Conservation (phyloP, 2,888 invertebrate genomes). For the Drosophila picticornis region DNA sequence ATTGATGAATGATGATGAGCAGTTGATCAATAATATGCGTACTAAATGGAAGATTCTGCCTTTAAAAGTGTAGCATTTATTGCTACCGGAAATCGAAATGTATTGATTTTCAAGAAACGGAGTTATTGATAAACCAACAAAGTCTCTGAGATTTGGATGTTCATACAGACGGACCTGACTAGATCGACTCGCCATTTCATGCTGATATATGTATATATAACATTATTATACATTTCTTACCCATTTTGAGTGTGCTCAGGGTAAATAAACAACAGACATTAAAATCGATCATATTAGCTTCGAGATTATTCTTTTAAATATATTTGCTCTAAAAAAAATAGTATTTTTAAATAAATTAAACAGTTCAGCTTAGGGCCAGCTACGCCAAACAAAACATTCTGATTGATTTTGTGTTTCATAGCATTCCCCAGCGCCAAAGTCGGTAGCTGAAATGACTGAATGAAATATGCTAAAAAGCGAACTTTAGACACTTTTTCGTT, state of each 20-base stretch:
- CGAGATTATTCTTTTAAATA: not conserved
- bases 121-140: no score
- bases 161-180: not conserved
- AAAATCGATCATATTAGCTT: no score
- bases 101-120: no score
- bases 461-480: conserved; percentile 62
- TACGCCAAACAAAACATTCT: not conserved
- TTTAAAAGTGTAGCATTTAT: no score
- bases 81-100: no score
- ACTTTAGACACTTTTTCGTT: conserved; percentile 43
- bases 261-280: not conserved
- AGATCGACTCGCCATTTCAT: not conserved
- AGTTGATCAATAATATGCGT: no score
- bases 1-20: no score
- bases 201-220: not conserved
- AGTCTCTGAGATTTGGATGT: not conserved
- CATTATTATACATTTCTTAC: not conserved
- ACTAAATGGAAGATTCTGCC: no score
- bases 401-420: conserved; percentile 3
- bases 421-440: conserved; percentile 9
- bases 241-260: not conserved
- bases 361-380: not conserved
- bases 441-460: conserved; percentile 33
- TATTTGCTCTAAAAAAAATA: not conserved
- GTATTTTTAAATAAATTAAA: not conserved